Conservation (phyloP, 1,140 invertebrate genomes). For the Pogonomyrmex californicus region DNA sequence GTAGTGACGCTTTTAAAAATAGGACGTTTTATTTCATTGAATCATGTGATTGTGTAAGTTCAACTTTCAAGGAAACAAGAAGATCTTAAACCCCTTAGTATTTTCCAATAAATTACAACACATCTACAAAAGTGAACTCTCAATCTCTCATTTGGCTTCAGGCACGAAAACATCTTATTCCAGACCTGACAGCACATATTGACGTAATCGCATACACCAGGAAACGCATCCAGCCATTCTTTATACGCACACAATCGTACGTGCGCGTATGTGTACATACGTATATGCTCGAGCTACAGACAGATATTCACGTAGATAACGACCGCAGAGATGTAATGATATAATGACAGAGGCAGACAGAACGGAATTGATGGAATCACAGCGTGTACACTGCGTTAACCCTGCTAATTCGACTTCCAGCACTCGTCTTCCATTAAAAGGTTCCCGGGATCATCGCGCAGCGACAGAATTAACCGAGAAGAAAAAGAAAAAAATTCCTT, state of each 20-base stretch:
- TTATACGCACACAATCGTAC: constrained; percentile 4
- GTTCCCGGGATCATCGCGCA: constrained; percentile 61
- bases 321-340: constrained; percentile 79
- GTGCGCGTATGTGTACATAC: not conserved
- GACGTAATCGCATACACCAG: constrained; percentile 58
- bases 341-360: constrained; percentile 83
- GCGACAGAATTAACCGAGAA: constrained; percentile 7
- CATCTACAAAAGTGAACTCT: not conserved
- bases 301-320: constrained; percentile 70
- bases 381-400: constrained; percentile 76
- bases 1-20: not conserved
- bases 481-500: not conserved
- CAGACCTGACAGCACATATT: constrained; percentile 27
- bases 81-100: not conserved
- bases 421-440: constrained; percentile 71
- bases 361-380: constrained; percentile 85
- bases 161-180: constrained; percentile 38
- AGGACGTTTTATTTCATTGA: not conserved
- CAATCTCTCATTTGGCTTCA: constrained; percentile 1
- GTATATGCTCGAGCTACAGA: constrained; percentile 37
- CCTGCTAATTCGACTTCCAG: constrained; percentile 78
- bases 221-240: constrained; percentile 55
- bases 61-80: not conserved
- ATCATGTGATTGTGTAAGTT: not conserved
- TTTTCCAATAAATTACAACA: not conserved